A percentile compares a stretch with the other conserved stretches of the same genome.
phyloP scores from a whole-genome alignment of 2,113 vertebrate genomes.

The Carassius carassius region DNA sequence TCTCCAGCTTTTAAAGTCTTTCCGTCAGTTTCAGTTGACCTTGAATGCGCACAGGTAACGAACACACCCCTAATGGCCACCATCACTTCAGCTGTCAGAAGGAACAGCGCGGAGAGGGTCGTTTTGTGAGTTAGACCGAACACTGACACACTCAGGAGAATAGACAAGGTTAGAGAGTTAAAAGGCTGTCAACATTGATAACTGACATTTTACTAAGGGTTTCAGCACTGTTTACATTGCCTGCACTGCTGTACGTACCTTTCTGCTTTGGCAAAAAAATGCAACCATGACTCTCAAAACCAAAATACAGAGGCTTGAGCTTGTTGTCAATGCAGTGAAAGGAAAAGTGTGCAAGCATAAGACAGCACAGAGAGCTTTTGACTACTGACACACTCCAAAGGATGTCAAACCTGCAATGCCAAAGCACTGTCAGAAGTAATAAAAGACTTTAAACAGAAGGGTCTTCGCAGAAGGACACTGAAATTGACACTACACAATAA shows the following conservation, averaged over 20 bases:
- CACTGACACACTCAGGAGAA: constrained; percentile 40
- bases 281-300: background rate
- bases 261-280: constrained; percentile 9
- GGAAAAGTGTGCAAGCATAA: background rate
- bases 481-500: background rate
- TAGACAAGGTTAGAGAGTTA: constrained; percentile 46
- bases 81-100: constrained; percentile 54
- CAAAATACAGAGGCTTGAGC: background rate
- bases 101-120: background rate
- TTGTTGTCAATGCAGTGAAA: background rate
- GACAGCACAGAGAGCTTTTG: background rate
- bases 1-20: constrained; percentile 7
- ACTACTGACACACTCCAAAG: background rate
- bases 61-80: constrained; percentile 52
- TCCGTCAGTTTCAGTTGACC: constrained; percentile 43
- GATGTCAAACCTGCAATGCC: background rate
- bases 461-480: background rate
- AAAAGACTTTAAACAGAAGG: background rate
- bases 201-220: constrained; percentile 36
- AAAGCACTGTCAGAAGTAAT: background rate
- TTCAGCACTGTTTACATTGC: constrained; percentile 28
- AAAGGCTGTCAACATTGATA: constrained; percentile 49
- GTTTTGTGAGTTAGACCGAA: constrained; percentile 24
- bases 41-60: constrained; percentile 46
- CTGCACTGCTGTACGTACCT: background rate